Percentiles rank a stretch among this genome's conserved stretches.
phyloP scores from a whole-genome alignment of 2,113 vertebrate genomes.

The Paralichthys olivaceus region DNA sequence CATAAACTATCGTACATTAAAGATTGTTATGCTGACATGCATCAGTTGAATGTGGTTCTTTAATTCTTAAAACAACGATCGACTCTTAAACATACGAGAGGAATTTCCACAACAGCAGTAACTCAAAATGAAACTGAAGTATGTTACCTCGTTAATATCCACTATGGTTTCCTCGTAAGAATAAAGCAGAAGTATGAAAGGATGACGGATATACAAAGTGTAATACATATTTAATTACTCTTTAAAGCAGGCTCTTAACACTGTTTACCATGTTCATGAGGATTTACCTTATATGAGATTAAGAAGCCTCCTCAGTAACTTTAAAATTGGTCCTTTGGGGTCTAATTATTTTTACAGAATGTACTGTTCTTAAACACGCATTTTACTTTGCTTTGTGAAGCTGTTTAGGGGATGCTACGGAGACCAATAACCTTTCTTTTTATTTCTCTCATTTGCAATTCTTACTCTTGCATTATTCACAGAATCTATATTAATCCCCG shows the following conservation, averaged over 20 bases:
- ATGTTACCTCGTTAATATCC: neutral
- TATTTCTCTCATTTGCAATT: constrained; percentile 36
- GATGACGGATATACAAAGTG: neutral
- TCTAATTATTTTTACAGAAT: constrained; percentile 61
- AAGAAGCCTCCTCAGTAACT: constrained; percentile 22
- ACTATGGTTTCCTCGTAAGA: neutral
- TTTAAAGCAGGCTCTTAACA: constrained; percentile 20
- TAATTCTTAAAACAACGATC: neutral
- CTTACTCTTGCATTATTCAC: constrained; percentile 41
- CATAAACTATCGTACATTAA: no score
- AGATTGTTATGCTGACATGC: no score
- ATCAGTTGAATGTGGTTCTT: no score
- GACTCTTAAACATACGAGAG: neutral
- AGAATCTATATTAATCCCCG: constrained; percentile 42
- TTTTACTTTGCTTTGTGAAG: constrained; percentile 17
- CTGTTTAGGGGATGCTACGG: constrained; percentile 2
- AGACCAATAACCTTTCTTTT: neutral
- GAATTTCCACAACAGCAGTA: no score
- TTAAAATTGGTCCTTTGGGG: constrained; percentile 48
- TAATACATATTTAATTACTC: neutral
- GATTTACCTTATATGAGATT: constrained; percentile 32
- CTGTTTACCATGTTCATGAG: constrained; percentile 41
- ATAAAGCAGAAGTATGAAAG: neutral
- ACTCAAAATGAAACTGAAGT: no score
- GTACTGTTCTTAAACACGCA: constrained; percentile 16